phyloP scores from a whole-genome alignment of 2,888 invertebrate species.

The Baronia brevicornis region DNA sequence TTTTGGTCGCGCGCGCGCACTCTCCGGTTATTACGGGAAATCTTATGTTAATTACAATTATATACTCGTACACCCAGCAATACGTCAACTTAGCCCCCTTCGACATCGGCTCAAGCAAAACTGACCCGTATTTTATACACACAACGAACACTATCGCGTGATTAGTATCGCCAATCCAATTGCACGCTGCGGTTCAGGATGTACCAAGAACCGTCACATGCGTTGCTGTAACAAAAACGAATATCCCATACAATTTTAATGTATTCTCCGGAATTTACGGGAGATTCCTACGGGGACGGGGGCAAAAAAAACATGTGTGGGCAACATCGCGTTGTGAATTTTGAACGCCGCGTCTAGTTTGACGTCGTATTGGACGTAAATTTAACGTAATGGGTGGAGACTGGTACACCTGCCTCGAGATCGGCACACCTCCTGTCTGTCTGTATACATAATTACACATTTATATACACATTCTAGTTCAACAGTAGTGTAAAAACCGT shows the following conservation, averaged over 20 bases:
- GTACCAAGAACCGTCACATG: conserved; percentile 38
- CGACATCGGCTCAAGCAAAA: conserved; percentile 1
- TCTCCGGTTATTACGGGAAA: conserved; percentile 63
- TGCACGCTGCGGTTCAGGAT: conserved; percentile 22
- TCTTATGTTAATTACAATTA: conserved; percentile 65
- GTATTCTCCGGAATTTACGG: conserved; percentile 62
- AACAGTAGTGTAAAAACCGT: conserved; percentile 5
- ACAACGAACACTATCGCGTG: neutral
- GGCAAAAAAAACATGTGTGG: conserved; percentile 43
- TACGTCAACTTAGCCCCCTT: conserved; percentile 1
- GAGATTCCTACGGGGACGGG: conserved; percentile 44
- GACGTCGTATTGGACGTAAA: conserved; percentile 20
- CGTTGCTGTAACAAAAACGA: conserved; percentile 45
- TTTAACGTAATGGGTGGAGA: conserved; percentile 25
- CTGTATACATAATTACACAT: conserved; percentile 4
- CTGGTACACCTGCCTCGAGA: conserved; percentile 6
- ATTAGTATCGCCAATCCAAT: conserved; percentile 1
- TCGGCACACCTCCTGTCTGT: conserved; percentile 21
- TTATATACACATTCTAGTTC: conserved; percentile 2
- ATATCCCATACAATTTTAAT: conserved; percentile 68
- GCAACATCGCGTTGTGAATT: conserved; percentile 48
- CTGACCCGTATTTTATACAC: conserved; percentile 1
- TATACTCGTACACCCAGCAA: conserved; percentile 23
- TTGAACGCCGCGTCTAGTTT: conserved; percentile 33
- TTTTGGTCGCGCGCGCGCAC: conserved; percentile 53